Conservation (phyloP, 2,797 vertebrate genomes). For the Argya squamiceps region DNA sequence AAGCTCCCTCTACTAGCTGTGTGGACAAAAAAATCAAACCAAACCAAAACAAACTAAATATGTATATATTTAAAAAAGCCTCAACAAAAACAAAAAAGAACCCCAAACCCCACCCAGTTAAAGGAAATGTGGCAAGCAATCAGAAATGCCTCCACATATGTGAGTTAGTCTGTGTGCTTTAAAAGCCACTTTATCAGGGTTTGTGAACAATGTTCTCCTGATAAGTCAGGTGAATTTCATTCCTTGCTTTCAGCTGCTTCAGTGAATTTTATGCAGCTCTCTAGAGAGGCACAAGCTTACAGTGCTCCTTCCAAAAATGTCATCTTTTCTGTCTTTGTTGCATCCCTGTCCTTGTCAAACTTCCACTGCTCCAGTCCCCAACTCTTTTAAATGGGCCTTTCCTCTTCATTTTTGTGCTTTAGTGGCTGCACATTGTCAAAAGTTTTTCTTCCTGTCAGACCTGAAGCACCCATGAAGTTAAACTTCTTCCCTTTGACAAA, state of each 20-base stretch:
- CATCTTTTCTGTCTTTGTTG: not conserved
- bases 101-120: not conserved
- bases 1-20: not conserved
- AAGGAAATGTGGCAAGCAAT: not conserved
- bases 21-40: not conserved
- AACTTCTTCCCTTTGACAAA: not conserved
- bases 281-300: not conserved
- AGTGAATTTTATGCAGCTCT: not conserved
- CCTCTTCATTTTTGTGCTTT: not conserved
- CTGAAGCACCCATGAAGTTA: not conserved
- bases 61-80: not conserved
- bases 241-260: constrained; percentile 16
- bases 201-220: not conserved
- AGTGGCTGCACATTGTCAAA: not conserved
- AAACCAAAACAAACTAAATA: not conserved
- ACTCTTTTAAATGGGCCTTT: not conserved
- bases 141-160: not conserved
- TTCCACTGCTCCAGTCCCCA: not conserved
- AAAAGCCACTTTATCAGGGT: not conserved
- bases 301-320: not conserved
- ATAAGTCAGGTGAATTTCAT: constrained; percentile 12
- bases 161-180: not conserved
- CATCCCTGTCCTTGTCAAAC: not conserved
- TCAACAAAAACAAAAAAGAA: not conserved
- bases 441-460: not conserved